Evolutionary conservation across 2,797 vertebrate species (phyloP).

Genomic region (Poeciliopsis infans): DNA sequence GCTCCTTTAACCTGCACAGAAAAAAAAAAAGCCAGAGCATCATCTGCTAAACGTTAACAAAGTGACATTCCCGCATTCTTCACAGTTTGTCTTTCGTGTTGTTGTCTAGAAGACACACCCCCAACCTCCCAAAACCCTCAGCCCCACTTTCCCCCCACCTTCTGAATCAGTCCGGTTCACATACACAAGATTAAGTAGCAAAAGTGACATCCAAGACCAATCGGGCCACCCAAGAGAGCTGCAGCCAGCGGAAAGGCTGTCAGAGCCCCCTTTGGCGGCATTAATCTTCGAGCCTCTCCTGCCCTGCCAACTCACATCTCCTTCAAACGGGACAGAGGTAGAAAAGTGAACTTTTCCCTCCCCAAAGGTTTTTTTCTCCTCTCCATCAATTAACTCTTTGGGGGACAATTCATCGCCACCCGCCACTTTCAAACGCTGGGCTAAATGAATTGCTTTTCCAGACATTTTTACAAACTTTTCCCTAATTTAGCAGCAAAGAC

Average conservation of each 20-base stretch:
- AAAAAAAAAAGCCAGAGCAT: constrained; percentile 22
- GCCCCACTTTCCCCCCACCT: constrained; percentile 62
- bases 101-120: constrained; percentile 79
- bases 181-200: constrained; percentile 99
- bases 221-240: constrained; percentile 97
- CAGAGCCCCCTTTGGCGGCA: constrained; percentile 93
- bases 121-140: constrained; percentile 2
- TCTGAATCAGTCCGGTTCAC: constrained; percentile 92
- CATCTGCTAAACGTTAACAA: constrained; percentile 43
- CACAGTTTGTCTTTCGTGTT: constrained; percentile 68
- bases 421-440: constrained; percentile 73
- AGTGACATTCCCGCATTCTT: constrained; percentile 55
- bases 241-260: constrained; percentile 94
- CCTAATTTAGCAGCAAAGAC: constrained; percentile 53
- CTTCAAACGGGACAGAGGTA: constrained; percentile 88
- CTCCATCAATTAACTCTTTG: constrained; percentile 86
- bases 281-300: constrained; percentile 97
- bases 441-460: constrained; percentile 75
- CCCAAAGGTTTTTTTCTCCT: constrained; percentile 75
- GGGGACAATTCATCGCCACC: constrained; percentile 79
- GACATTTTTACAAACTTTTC: constrained; percentile 40
- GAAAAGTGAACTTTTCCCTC: constrained; percentile 77
- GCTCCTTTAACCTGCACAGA: constrained; percentile 1
- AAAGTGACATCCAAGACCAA: constrained; percentile 99
- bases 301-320: constrained; percentile 96